Base-by-base conservation (phyloP, 2,113 vertebrate genomes). In the Catharus fuscescens region DNA sequence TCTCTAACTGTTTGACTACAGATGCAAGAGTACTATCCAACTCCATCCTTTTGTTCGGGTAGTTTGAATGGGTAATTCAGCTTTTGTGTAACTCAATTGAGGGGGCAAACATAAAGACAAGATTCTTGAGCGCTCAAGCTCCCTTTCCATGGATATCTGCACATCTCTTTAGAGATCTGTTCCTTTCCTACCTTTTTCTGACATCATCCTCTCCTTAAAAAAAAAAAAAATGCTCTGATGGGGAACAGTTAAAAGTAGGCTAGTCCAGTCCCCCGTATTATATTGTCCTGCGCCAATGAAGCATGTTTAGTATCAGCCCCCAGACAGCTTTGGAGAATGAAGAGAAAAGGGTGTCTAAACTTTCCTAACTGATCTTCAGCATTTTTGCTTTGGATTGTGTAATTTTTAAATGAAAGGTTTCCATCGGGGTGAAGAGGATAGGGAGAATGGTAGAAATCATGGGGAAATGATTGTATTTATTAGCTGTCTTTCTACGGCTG, bases 1-100 rank as follows among this genome's bases (percentile, higher is more conserved):
- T 99, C 99, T 99, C 99, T 99, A 99, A 99, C 99, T 99, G 99
- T 99, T 99, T 99, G 99, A 99, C 99, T 99, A 99, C 99, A 99
- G 99, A 99, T 99, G 99, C 99, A 98, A 98, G 98, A 99, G 99
- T 99, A 98, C 99, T 99, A 98, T 99, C 99, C 99, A 99, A 99
- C 98, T 99, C 99, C 98, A 98, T 96, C 97, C 99, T 98, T 99
- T 99, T 99, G 99, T 99, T 98, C 98, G 74, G 97, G 97, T 97
- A 98, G 98, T 97, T 99, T 99, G 99, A 99, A 99, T 99, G 99
- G 99, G 99, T 99, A 99, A 99, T 99, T 99, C 99, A 99, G 99
- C 99, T 98, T 99, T 99, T 99, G 99, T 99, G 99, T 98, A 97
- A 98, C 98, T 99, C 99, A 99, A 99, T 99, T 99, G 99, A 99